A percentile compares a stretch with the other conserved stretches of the same genome.
phyloP scores from a whole-genome alignment of 2,888 invertebrate genomes.

The Polyommatus iphigenia region DNA sequence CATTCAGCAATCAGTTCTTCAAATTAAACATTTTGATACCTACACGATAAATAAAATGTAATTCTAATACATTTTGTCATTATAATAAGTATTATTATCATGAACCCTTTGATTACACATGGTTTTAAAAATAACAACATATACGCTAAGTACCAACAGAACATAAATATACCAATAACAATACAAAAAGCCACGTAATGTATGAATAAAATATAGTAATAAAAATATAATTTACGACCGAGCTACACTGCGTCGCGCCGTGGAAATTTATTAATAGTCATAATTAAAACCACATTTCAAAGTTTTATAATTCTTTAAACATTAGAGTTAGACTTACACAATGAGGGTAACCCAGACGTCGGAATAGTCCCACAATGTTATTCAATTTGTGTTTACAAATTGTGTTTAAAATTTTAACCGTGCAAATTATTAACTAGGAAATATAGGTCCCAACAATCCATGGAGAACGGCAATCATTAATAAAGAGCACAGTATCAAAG shows the following conservation, averaged over 20 bases:
- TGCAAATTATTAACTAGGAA: not conserved
- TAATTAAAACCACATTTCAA: conserved; percentile 25
- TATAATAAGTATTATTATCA: no score
- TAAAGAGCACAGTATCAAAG: no score
- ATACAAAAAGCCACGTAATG: conserved; percentile 18
- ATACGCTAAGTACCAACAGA: no score
- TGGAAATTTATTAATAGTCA: conserved; percentile 22
- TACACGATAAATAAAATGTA: no score
- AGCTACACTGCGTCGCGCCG: not conserved
- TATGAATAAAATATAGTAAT: conserved; percentile 26
- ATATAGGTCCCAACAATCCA: not conserved
- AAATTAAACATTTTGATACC: no score
- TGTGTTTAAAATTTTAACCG: not conserved
- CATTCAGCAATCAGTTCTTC: no score
- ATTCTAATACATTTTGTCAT: no score
- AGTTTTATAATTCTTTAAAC: conserved; percentile 6
- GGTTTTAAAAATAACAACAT: not conserved
- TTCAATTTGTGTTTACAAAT: not conserved
- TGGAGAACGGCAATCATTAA: not conserved
- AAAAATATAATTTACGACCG: conserved; percentile 25
- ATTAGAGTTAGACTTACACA: conserved; percentile 7
- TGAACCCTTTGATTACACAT: not conserved
- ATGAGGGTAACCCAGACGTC: not conserved
- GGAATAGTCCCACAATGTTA: not conserved
- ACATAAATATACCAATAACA: conserved; percentile 21